A percentile compares a stretch with the other conserved stretches of the same genome.
Evolutionary conservation across 2,888 invertebrate species (phyloP).

Genomic region (Rhagonycha lutea): DNA sequence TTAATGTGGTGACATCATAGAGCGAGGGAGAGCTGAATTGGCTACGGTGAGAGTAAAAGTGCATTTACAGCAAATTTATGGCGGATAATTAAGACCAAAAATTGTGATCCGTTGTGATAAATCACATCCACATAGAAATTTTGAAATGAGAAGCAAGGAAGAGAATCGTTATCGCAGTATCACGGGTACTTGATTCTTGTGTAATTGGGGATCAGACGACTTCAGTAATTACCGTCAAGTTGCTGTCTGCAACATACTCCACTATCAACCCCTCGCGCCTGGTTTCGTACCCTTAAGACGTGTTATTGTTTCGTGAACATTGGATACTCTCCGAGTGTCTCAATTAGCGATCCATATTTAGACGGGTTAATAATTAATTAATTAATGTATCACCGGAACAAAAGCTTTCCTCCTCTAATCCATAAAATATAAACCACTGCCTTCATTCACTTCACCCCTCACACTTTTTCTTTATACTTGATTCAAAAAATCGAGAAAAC

Average conservation of each 20-base stretch:
- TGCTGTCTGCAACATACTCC: slow-evolving; percentile 5
- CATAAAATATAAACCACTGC: not conserved
- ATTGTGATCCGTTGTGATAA: not conserved
- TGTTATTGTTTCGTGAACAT: slow-evolving; percentile 3
- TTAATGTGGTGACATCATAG: not conserved
- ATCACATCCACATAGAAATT: not conserved
- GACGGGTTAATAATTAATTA: not conserved
- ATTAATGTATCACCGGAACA: not conserved
- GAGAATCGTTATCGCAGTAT: not conserved
- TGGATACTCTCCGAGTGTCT: slow-evolving; percentile 1
- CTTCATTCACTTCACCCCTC: too few species aligned
- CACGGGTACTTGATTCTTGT: slow-evolving; percentile 16
- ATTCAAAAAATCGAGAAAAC: not conserved
- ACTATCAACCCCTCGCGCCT: slow-evolving; percentile 1
- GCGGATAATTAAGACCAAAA: not conserved
- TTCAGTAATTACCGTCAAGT: slow-evolving; percentile 1
- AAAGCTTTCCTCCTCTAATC: not conserved
- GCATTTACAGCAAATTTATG: not conserved
- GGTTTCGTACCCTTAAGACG: slow-evolving; percentile 8
- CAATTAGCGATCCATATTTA: not conserved
- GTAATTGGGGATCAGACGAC: slow-evolving; percentile 22
- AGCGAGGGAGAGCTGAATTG: not conserved
- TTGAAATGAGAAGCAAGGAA: not conserved
- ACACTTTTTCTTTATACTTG: not conserved
- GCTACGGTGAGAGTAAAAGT: not conserved